phyloP scores from a whole-genome alignment of 2,113 vertebrate genomes.

The Genyomyrus donnyi region DNA sequence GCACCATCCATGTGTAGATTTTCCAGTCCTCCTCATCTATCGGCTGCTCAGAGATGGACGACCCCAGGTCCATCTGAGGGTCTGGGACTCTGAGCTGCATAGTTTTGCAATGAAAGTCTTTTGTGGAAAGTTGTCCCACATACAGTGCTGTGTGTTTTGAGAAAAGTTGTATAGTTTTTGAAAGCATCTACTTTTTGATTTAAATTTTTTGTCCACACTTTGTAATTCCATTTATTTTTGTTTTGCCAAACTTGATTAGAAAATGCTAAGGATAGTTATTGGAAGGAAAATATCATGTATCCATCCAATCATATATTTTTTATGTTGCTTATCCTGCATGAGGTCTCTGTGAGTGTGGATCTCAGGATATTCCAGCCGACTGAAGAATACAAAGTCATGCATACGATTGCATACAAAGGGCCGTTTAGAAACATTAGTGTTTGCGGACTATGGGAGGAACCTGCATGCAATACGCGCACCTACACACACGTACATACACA shows the following conservation, averaged over 20 bases:
- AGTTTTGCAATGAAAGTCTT: neutral
- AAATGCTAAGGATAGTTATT: neutral
- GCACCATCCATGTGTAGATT: neutral
- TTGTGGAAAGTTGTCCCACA: neutral
- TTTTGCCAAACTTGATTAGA: neutral
- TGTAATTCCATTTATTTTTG: neutral
- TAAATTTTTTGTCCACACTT: neutral
- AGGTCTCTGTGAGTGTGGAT: neutral
- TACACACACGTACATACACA: neutral
- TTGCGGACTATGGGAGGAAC: neutral
- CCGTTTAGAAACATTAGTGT: neutral
- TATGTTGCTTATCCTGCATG: neutral
- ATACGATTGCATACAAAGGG: neutral
- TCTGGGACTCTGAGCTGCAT: neutral
- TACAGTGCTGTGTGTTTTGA: neutral
- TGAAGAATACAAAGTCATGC: neutral
- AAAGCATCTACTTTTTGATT: neutral
- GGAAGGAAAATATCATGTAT: neutral
- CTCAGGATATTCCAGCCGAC: neutral
- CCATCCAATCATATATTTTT: neutral
- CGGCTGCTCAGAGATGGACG: neutral
- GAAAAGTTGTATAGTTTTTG: neutral
- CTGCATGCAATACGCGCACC: neutral
- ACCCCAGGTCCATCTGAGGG: neutral
- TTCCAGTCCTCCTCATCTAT: neutral